Evolutionary conservation across 2,888 invertebrate genomes (phyloP).

Genomic region (Phyto melanocephala): DNA sequence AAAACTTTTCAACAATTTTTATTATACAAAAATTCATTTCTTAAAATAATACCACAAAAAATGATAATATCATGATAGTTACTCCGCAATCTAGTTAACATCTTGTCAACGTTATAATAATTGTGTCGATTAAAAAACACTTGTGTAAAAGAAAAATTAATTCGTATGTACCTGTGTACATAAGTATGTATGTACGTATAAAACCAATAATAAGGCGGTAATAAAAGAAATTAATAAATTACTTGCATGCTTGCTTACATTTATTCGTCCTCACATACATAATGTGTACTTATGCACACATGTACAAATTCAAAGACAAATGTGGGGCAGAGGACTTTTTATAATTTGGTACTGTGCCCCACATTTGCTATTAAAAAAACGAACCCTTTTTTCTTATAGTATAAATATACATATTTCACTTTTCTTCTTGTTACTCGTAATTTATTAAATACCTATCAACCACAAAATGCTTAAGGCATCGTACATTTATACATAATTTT

Average conservation of each 20-base stretch:
- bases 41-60: not conserved
- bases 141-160: conserved; percentile 22
- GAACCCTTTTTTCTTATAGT: conserved; percentile 36
- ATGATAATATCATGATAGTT: not conserved
- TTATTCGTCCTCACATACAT: not conserved
- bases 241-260: not conserved
- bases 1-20: conserved; percentile 17
- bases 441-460: conserved; percentile 41
- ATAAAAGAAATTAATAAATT: conserved; percentile 35
- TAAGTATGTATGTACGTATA: too few relatives aligned
- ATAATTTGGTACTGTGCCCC: too few relatives aligned
- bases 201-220: conserved; percentile 13
- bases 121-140: conserved; percentile 45
- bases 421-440: conserved; percentile 21
- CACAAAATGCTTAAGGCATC: conserved; percentile 3
- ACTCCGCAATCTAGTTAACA: not conserved
- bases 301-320: not conserved
- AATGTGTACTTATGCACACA: too few relatives aligned
- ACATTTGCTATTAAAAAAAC: conserved; percentile 2
- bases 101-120: conserved; percentile 41
- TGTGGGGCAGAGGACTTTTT: conserved; percentile 36
- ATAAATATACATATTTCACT: not conserved
- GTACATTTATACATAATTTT: not conserved
- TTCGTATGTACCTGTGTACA: too few relatives aligned
- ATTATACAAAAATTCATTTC: not conserved